Evolutionary conservation across 53 echinoderm and acorn worm species (phyloP), one percentile per base, ranked within the genome.

Genomic region (Mesocentrotus franciscanus): DNA sequence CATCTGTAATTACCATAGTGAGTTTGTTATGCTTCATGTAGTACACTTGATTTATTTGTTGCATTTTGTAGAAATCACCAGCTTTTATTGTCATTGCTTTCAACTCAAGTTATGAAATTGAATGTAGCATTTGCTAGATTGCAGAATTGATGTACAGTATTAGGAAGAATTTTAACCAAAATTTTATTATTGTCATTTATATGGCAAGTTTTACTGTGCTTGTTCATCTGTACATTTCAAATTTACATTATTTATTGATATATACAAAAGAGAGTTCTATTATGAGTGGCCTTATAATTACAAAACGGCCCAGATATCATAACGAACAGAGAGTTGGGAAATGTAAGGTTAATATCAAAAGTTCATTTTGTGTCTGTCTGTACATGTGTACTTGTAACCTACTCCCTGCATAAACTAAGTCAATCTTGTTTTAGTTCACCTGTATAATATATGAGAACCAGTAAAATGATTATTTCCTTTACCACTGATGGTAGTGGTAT

Each of bases 171-270:
- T 81, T 81, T 81, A 42, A 42, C 78, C 78, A 0, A 34, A 17
- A 78, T 78, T 35, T 78, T 78, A 35, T 78, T 34, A 78, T 78
- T 78, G 78, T 32, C 78, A 32, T 78, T 14, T 34, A 14, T 78
- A 7, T 78, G 33, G 78, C 33, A 78, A 78, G 35, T 78, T 64
- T 49, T 20, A 64, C 64, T n/a, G 34, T 78, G 71, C 71, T 71
- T 71, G 32, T 78, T 78, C 78, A 78, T 78, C 33, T 81, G 81
- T 81, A 81, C 42, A 81, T 81, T 81, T 81, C 42, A 81, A 42
- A 81, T 36, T 79, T 12, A 81, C 17, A 36, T 36, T 81, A 81
- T 81, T 81, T 36, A 81, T 81, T 39, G 81, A 81, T 36, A 81
- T 81, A 18, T 81, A 81, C 42, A 81, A 6, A 36, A 42, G 20